Evolutionary conservation across 2,113 vertebrate species (phyloP).

Genomic region (Haplochromis vanheusdeni): DNA sequence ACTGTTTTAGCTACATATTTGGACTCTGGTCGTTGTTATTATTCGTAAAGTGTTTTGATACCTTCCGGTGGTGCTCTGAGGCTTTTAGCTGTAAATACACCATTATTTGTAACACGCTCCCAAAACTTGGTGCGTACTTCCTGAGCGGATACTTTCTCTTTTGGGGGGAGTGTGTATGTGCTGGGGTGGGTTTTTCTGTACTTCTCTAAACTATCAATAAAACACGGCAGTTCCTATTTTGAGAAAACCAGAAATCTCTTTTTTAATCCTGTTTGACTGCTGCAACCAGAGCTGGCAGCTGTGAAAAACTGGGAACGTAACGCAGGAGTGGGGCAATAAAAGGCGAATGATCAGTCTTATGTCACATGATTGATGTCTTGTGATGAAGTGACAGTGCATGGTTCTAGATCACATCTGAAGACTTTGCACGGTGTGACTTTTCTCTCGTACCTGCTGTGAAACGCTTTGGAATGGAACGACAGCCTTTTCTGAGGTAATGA

Average conservation of each 20-base stretch:
- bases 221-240: background rate
- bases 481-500: constrained; percentile 13
- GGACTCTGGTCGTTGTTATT: background rate
- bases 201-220: background rate
- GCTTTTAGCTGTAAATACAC: background rate
- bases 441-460: background rate
- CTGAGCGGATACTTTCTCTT: background rate
- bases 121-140: constrained; percentile 25
- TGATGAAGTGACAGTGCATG: background rate
- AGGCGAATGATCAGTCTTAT: background rate
- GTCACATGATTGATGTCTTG: constrained; percentile 42
- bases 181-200: background rate
- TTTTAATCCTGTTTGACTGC: background rate
- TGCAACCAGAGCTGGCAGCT: background rate
- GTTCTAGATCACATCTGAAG: background rate
- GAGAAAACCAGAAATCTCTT: accelerated
- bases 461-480: constrained; percentile 2
- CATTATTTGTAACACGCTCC: background rate
- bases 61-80: background rate
- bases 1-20: background rate
- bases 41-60: background rate
- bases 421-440: background rate
- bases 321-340: background rate
- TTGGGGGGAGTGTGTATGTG: background rate
- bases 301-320: background rate